Evolutionary conservation across 1,140 invertebrate genomes (phyloP), one percentile per base, ranked within the genome.

Genomic region (Trachelipus rathkii): DNA sequence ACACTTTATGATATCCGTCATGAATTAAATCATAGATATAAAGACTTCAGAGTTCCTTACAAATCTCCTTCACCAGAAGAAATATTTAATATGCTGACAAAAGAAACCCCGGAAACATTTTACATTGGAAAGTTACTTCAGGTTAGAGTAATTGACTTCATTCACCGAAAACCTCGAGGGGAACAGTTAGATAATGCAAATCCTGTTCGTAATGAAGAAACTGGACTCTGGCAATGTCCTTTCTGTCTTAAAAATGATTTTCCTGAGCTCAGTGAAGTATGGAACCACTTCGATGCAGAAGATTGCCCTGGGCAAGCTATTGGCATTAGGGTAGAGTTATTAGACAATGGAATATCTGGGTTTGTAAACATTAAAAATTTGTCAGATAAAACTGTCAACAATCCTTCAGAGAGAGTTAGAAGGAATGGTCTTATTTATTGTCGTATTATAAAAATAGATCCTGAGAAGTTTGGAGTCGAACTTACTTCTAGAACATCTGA

Each of bases 1-100:
- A 99, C 97, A 0, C 85, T 99, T 44, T 99, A 99, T 83, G 97
- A 99, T 83, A 99, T 99, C 74, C 87, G 96, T 78, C 93, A 94
- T 0, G 98, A 99, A 87, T 86, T 99, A 78, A 97, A 96, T 85
- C 91, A 92, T 82, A 88, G 96, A 24, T 99, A 99, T 84, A 97
- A 97, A 86, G 98, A 99, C 85, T 87, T 96, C 33, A 89, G 98
- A 77, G 88, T 89, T 11, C 87, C 91, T 0, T 98, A 93, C 84
- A 85, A 89, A 76, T 89, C 93, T 24, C 90, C 94, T 0, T 92
- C 90, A 70, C 86, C 91, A 0, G 95, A 97, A 82, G 93, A 97
- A 83, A 83, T 95, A 24, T 99, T 99, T 83, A 94, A 98, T 84
- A 92, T 98, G 86, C 85, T 99, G 0, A 98, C 96, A 0, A 98